Conservation (phyloP, 2,888 invertebrate species). For the Panzeria rudis region DNA sequence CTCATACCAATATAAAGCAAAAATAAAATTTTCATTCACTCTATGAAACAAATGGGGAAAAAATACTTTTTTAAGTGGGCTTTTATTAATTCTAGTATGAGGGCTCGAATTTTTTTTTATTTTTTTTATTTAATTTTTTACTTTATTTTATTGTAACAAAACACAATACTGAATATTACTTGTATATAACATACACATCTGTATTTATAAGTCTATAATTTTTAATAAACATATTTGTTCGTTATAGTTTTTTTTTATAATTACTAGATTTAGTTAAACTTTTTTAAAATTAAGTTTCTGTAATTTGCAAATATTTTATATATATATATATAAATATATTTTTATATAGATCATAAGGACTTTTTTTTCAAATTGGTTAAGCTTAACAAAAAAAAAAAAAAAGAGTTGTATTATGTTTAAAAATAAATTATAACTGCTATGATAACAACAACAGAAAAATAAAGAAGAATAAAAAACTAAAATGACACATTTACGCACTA, state of each 20-base stretch:
- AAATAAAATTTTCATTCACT: constrained; percentile 46
- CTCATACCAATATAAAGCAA: constrained; percentile 3
- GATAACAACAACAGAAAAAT: constrained; percentile 43
- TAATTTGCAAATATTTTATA: constrained; percentile 67
- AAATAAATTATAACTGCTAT: constrained; percentile 64
- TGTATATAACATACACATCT: constrained; percentile 68
- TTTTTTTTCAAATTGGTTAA: constrained; percentile 66
- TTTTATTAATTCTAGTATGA: constrained; percentile 24
- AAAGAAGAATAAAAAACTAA: constrained; percentile 51
- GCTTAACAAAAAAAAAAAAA: constrained; percentile 13
- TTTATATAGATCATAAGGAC: constrained; percentile 68
- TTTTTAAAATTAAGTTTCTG: constrained; percentile 47
- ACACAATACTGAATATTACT: constrained; percentile 35
- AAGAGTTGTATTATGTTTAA: constrained; percentile 70
- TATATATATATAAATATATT: constrained; percentile 50
- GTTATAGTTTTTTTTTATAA: constrained; percentile 62
- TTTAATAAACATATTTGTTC: constrained; percentile 59
- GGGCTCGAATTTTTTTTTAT: constrained; percentile 55
- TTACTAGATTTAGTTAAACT: constrained; percentile 42
- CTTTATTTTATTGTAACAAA: constrained; percentile 22
- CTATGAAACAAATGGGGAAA: background rate
- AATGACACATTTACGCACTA: constrained; percentile 69
- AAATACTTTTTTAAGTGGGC: constrained; percentile 20
- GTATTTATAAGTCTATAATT: constrained; percentile 54
- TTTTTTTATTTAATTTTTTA: constrained; percentile 23